Base-by-base conservation (phyloP, 2,888 invertebrate genomes). In the Palloptera scutellata region DNA sequence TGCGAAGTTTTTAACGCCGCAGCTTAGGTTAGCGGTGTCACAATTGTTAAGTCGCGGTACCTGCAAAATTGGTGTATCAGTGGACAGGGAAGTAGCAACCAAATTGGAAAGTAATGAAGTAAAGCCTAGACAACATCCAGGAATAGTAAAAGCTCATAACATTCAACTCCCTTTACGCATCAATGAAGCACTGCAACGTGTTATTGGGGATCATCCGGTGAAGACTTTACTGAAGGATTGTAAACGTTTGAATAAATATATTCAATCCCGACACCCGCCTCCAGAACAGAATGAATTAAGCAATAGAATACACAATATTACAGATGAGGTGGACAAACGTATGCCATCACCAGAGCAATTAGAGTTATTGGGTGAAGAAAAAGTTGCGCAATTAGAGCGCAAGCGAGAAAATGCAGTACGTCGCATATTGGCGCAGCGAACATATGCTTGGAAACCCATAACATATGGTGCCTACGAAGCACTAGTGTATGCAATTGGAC, bases 381-480 rank as follows among this genome's bases (percentile, higher is more conserved):
- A 86, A 42, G 73, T 74, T 15, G 73, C 77, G 11, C 75, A 85
- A 4, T 83, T 86, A 59, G 84, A 88, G 61, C 86, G 86, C 66
- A 86, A 85, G 63, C 82, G 89, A 43, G 85, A 89, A 65, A 82
- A 86, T 40, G 87, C 87, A 83, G 86, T 90, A 0, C 85, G 88
- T 64, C 87, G 85, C 69, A 82, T 87, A 17, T 77, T 94, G 20
- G 89, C 88, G 72, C 85, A 87, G 73, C 87, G 88, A 67, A 83
- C 91, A 0, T 92, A 92, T 78, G 87, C 90, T 59, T 95, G 95
- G 95, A 88, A 89, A 57, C 89, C 92, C 15, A 87, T 94, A 30
- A 86, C 88, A 1, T 96, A 92, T 75, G 89, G 91, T 72, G 84
- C 86, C 54, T 86, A 89, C 10, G 90, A 88, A 15, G 86, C 89